Base-by-base conservation (phyloP, 2,797 vertebrate genomes). In the Remorina albescens region DNA sequence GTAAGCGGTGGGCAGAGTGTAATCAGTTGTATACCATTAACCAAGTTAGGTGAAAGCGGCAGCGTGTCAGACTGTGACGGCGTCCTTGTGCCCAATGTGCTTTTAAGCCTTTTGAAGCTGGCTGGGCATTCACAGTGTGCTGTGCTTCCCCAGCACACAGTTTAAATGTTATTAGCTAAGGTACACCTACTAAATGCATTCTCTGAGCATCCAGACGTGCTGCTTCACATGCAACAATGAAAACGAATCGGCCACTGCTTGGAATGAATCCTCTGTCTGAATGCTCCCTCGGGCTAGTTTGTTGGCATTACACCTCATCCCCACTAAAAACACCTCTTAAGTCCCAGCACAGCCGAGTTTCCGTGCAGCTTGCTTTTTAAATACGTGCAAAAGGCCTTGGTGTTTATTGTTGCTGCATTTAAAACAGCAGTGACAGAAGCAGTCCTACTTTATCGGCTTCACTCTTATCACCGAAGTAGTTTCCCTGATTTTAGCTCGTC, bases 91-190 rank as follows among this genome's bases (percentile, higher is more conserved):
- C 74, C n/a, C 79, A 71, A 16, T 51, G 61, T 60, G 46, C 47
- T 77, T 69, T 78, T 54, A 76, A 80, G 56, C 77, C 21, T 47
- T 77, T 81, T 77, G 46, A 82, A 81, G 63, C 82, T 71, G 51
- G 49, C 70, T 74, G 65, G 53, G 71, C 65, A 56, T 62, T 77
- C 54, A 61, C 62, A 55, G 34, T 26, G 16, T n/a, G 57, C 65
- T 68, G 21, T 78, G 67, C 65, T n/a, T 65, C 55, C 36, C 49
- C 60, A 34, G 23, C 25, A 2, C 54, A 2, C 50, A 56, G 50
- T 78, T 76, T 67, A 76, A 83, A 79, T 78, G 78, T 69, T 68
- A 72, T 81, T 75, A 76, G 74, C 76, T 72, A 79, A 46, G 73
- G 56, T 64, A 74, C 61, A 82, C 42, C 75, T 69, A 49, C 60